Evolutionary conservation across 2,888 invertebrate species (phyloP), one percentile per base, ranked within the genome.

Genomic region (Diarsia dahlii): DNA sequence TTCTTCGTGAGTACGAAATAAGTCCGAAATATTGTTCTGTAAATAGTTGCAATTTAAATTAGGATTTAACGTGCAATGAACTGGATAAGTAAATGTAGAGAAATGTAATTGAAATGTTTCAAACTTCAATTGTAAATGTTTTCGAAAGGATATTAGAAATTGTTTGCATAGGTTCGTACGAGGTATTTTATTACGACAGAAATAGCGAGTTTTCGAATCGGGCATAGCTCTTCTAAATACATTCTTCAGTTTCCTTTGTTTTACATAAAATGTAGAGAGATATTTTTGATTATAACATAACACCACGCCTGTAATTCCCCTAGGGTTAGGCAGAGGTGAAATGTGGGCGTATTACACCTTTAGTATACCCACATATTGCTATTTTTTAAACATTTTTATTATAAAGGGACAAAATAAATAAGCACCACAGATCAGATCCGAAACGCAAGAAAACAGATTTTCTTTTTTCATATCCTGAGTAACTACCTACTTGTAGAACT

Each of bases 21-120:
- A 80, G 64, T 73, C 28, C n/a, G 39, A 80, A 80, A 72, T 77
- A 83, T 77, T 68, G 78, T 78, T 74, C 69, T 65, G 67, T 45
- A 52, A 77, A 78, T 71, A 62, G 70, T 76, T 72, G 58, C 52
- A 67, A 79, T 63, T 74, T 39, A 71, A 79, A 78, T 75, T 75
- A 78, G 62, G 56, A 74, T 74, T 62, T 13, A 48, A 63, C 28
- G 62, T 39, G 64, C 50, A 71, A 68, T 76, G 34, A 72, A 67
- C 60, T 71, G 50, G 39, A 66, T 67, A 63, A 46, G 60, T 62
- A 63, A 46, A 63, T 62, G 23, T 46, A 66, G 9, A 66, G 9
- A 20, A 46, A 23, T 50, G 28, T 54, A 76, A 64, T 80, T 66
- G 20, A 71, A 81, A 78, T 56, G 23, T 75, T 74, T 69, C n/a